These are phyloP conservation scores for Harmothoe impar DNA, from an alignment of 2,888 invertebrate genomes.

Conservation along the genomic window DNA sequence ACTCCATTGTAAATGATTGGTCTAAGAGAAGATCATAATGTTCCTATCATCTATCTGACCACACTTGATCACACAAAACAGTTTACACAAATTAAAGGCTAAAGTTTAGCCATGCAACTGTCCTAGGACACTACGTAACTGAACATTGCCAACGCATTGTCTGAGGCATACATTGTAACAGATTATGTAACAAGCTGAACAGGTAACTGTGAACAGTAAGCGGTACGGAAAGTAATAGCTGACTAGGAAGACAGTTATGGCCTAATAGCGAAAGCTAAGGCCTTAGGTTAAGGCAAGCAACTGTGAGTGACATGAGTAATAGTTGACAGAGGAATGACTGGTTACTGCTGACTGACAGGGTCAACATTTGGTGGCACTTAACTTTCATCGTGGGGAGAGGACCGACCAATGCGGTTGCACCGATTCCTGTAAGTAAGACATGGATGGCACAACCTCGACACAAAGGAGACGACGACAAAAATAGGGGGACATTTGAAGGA, in stretches of 20 bases:
- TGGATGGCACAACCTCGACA: slow-evolving; percentile 44
- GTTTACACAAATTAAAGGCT: too few relatives aligned
- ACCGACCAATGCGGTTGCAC: slow-evolving; percentile 53
- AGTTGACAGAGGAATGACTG: background rate
- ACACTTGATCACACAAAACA: too few relatives aligned
- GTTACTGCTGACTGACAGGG: background rate
- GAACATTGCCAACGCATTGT: background rate
- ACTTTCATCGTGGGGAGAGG: slow-evolving; percentile 60
- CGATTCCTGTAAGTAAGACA: slow-evolving; percentile 55
- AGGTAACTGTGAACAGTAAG: background rate
- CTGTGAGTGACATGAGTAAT: background rate
- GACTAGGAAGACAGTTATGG: background rate
- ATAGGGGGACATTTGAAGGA: background rate
- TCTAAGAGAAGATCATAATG: too few relatives aligned
- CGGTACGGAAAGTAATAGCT: background rate
- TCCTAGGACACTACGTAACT: background rate
- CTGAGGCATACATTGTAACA: background rate
- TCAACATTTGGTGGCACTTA: slow-evolving; percentile 49
- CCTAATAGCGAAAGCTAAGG: background rate
- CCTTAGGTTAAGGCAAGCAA: slow-evolving; percentile 15
- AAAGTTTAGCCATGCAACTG: background rate
- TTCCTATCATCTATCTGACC: too few relatives aligned
- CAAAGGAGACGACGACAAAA: slow-evolving; percentile 36
- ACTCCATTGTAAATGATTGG: too few relatives aligned
- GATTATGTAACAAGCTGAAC: background rate